phyloP scores from a whole-genome alignment of 2,888 invertebrate species.

The Rapana venosa region DNA sequence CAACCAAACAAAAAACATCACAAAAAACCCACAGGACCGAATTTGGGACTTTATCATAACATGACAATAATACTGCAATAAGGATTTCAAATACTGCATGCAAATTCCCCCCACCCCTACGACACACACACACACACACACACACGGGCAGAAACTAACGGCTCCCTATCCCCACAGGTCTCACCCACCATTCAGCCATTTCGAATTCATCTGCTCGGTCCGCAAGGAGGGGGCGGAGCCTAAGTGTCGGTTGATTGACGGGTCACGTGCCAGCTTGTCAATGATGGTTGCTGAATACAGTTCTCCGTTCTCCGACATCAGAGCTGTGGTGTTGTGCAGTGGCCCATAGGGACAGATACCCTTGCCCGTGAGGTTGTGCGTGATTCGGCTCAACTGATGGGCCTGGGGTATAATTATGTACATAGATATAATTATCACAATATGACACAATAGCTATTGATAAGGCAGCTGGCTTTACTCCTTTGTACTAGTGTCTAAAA shows the following conservation, averaged over 20 bases:
- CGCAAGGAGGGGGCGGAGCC: constrained; percentile 83
- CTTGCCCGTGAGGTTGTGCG: constrained; percentile 85
- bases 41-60: no score
- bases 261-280: constrained; percentile 76
- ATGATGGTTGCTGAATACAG: constrained; percentile 74
- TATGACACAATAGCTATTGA: no score
- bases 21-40: no score
- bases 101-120: background rate
- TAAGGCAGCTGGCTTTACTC: no score
- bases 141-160: background rate
- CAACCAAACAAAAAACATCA: no score
- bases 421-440: no score
- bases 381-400: constrained; percentile 59
- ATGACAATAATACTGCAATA: no score
- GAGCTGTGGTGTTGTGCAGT: constrained; percentile 89
- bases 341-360: constrained; percentile 94
- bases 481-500: no score
- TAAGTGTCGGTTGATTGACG: constrained; percentile 86
- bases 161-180: background rate
- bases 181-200: constrained; percentile 87
- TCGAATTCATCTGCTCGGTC: constrained; percentile 89
- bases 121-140: background rate
- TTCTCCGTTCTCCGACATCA: constrained; percentile 80
- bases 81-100: no score
- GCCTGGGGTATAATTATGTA: constrained; percentile 58